A percentile compares a stretch with the other conserved stretches of the same genome.
phyloP scores from a whole-genome alignment of 2,888 invertebrate genomes.

The Pristionchus mayeri region DNA sequence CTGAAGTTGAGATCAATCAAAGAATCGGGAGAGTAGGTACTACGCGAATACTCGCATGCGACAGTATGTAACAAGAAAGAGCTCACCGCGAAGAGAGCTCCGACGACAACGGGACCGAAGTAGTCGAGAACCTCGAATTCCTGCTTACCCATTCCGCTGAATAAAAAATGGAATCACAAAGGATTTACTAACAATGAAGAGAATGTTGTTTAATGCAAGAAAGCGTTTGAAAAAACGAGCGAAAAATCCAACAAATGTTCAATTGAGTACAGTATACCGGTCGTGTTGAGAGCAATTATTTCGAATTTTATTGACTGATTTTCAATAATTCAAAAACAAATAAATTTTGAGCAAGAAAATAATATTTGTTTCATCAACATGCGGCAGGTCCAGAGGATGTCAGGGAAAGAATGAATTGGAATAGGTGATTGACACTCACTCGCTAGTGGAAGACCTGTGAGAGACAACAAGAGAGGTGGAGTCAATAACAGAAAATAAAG shows the following conservation, averaged over 20 bases:
- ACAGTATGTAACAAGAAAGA: not conserved
- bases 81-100: conserved; percentile 60
- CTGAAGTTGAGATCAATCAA: conserved; percentile 49
- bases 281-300: not conserved
- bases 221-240: not conserved
- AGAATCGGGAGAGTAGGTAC: not conserved
- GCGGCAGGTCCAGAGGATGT: not conserved
- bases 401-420: not conserved
- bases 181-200: too few relatives aligned
- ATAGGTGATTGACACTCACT: conserved; percentile 25
- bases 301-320: not conserved
- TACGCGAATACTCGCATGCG: too few relatives aligned
- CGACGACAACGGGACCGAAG: conserved; percentile 70
- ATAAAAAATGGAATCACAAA: not conserved
- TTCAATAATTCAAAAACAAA: not conserved
- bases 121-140: conserved; percentile 62
- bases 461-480: conserved; percentile 31
- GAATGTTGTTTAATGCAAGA: too few relatives aligned
- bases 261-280: not conserved
- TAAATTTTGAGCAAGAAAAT: not conserved
- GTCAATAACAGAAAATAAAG: conserved; percentile 44
- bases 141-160: conserved; percentile 45
- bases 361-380: not conserved
- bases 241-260: not conserved
- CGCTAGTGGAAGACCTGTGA: conserved; percentile 31